Conservation (phyloP, 2,888 invertebrate genomes). For the Caenorhabditis auriculariae region DNA sequence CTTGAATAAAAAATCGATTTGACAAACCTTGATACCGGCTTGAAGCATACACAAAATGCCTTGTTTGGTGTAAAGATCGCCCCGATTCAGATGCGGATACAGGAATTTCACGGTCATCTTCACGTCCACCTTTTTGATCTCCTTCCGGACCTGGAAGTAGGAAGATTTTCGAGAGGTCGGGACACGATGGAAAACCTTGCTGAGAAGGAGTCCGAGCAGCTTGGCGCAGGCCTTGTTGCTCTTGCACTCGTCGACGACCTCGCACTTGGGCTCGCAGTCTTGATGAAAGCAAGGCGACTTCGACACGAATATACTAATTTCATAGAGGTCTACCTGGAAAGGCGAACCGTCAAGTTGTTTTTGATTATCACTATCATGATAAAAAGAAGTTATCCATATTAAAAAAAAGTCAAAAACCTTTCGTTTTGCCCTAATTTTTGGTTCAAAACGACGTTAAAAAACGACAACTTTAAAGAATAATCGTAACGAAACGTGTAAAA, state of each 20-base stretch:
- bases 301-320: slow-evolving; percentile 63
- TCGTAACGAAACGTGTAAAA: background rate
- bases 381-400: background rate
- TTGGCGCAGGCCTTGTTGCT: slow-evolving; percentile 63
- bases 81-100: slow-evolving; percentile 63
- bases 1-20: background rate
- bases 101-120: slow-evolving; percentile 64
- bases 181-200: slow-evolving; percentile 36
- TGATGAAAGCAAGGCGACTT: slow-evolving; percentile 64
- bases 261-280: slow-evolving; percentile 63
- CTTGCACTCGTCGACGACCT: slow-evolving; percentile 63
- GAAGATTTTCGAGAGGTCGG: background rate
- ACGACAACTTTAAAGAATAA: no score
- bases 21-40: slow-evolving; percentile 49
- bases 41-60: slow-evolving; percentile 63
- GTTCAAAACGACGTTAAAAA: background rate
- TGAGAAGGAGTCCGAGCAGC: slow-evolving; percentile 58
- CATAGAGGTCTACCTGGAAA: slow-evolving; percentile 60
- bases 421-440: background rate
- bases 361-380: background rate
- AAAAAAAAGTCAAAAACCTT: background rate
- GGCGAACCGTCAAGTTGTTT: background rate
- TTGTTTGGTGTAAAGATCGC: slow-evolving; percentile 63
- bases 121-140: slow-evolving; percentile 63
- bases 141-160: slow-evolving; percentile 55